These are phyloP conservation scores for Chalcosyrphus nemorum DNA, from an alignment of 2,888 invertebrate species.

Conservation along the genomic window DNA sequence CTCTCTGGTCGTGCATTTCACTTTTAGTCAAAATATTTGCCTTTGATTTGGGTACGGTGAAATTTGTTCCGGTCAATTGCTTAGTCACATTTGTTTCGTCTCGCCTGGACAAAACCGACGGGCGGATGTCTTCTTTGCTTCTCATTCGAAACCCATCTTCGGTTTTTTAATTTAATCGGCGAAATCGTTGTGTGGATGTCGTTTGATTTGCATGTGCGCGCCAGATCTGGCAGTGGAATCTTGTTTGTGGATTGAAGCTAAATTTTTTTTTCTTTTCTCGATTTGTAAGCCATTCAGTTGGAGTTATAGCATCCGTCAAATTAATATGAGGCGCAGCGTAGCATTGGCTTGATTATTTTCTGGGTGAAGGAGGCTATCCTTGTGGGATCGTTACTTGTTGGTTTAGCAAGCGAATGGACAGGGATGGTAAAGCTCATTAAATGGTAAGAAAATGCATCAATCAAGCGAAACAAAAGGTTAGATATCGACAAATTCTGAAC, in stretches of 20 bases:
- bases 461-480: no score
- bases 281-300: constrained; percentile 41
- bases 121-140: constrained; percentile 22
- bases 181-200: constrained; percentile 50
- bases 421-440: no score
- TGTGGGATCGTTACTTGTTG: neutral
- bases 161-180: constrained; percentile 59
- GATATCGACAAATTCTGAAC: no score
- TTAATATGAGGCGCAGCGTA: constrained; percentile 38
- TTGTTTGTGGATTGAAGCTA: constrained; percentile 36
- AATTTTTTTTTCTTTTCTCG: constrained; percentile 9
- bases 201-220: constrained; percentile 61
- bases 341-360: neutral
- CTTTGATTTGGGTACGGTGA: constrained; percentile 8
- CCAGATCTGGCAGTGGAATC: constrained; percentile 39
- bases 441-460: no score
- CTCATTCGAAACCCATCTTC: neutral
- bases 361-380: neutral
- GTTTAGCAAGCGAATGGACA: no score
- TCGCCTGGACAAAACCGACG: constrained; percentile 49
- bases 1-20: constrained; percentile 35
- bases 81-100: constrained; percentile 66
- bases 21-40: constrained; percentile 65
- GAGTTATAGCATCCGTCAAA: constrained; percentile 65
- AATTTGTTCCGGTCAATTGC: constrained; percentile 68